A percentile compares a stretch with the other conserved stretches of the same genome.
Evolutionary conservation across 1,140 invertebrate genomes (phyloP).

Genomic region (Varroa destructor): DNA sequence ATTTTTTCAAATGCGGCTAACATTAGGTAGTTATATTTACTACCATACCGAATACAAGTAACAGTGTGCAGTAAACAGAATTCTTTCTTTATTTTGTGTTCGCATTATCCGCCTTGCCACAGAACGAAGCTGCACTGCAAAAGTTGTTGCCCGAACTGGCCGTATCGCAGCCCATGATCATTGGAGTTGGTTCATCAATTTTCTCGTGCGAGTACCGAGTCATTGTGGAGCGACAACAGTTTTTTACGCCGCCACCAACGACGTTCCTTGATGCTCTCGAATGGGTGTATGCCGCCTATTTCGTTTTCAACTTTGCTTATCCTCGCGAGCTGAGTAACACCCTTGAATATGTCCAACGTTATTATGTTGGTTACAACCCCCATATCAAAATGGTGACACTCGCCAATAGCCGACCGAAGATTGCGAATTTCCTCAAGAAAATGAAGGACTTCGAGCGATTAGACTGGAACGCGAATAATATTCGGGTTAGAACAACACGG

Average conservation of each 20-base stretch:
- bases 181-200: constrained; percentile 16
- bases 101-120: not conserved
- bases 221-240: constrained; percentile 2
- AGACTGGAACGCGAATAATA: constrained; percentile 14
- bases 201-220: constrained; percentile 17
- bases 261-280: constrained; percentile 16
- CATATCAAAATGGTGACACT: constrained; percentile 20
- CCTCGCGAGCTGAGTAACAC: constrained; percentile 1
- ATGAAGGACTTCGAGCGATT: constrained; percentile 24
- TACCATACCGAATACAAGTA: too few relatives aligned
- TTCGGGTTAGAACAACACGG: too few relatives aligned
- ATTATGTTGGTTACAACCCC: constrained; percentile 20
- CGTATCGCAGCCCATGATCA: constrained; percentile 2
- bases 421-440: constrained; percentile 16
- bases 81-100: not conserved
- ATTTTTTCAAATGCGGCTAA: too few relatives aligned
- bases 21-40: too few relatives aligned
- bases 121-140: constrained; percentile 22
- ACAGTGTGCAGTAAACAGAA: too few relatives aligned
- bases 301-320: constrained; percentile 20
- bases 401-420: constrained; percentile 1
- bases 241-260: not conserved
- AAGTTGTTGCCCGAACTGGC: not conserved
- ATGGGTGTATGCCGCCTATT: constrained; percentile 21
- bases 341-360: constrained; percentile 19